A percentile compares a stretch with the other conserved stretches of the same genome.
These are phyloP conservation scores for Petrocephalus zakoni DNA, from an alignment of 2,113 vertebrate species.

Conservation along the genomic window DNA sequence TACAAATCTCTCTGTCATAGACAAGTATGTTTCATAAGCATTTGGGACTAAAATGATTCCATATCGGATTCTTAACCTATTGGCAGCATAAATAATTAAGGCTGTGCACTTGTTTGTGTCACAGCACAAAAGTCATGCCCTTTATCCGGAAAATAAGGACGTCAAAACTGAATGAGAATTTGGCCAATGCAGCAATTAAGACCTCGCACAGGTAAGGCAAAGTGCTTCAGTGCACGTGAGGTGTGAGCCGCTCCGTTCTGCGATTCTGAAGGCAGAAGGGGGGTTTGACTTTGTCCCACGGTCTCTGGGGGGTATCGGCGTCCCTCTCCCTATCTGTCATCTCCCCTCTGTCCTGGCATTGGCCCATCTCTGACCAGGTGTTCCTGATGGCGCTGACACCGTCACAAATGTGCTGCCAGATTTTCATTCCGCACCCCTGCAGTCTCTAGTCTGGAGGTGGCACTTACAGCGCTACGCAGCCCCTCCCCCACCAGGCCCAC, in stretches of 20 bases:
- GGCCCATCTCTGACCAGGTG: conserved; percentile 36
- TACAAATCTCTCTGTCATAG: background rate
- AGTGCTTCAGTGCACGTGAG: conserved; percentile 11
- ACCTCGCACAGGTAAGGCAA: background rate
- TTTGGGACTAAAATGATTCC: background rate
- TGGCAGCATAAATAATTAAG: background rate
- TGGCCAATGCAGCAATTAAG: background rate
- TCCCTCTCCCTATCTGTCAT: conserved; percentile 26
- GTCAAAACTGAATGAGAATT: background rate
- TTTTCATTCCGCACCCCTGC: conserved; percentile 18
- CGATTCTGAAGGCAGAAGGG: conserved; percentile 7
- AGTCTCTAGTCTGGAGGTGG: conserved; percentile 20
- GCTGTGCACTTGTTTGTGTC: background rate
- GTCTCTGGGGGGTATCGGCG: conserved; percentile 26
- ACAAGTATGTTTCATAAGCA: background rate
- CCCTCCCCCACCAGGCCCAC: background rate
- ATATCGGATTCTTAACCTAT: background rate
- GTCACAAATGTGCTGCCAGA: conserved; percentile 29
- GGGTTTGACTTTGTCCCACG: conserved; percentile 29
- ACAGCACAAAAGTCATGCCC: background rate
- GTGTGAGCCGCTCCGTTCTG: background rate
- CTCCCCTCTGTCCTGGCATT: conserved; percentile 23
- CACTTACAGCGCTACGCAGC: background rate
- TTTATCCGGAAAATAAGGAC: background rate
- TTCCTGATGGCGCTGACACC: conserved; percentile 36